Base-by-base conservation (phyloP, 2,888 invertebrate species). In the Maniola hyperantus region DNA sequence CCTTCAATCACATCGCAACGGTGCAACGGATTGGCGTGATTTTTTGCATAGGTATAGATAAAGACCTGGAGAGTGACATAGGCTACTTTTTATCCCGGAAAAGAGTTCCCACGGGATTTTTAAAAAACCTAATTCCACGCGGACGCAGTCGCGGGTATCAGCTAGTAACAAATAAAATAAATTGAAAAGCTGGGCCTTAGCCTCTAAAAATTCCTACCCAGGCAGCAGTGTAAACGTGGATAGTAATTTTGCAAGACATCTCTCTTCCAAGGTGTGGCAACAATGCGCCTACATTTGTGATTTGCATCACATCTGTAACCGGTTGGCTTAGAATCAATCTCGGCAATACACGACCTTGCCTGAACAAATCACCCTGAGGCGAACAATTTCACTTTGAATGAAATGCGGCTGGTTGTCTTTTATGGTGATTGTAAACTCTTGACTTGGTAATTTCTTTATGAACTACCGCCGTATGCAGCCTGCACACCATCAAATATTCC, bases 241-340 rank as follows among this genome's bases (percentile, higher is more conserved):
- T 59, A n/a, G n/a, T n/a, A 46, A 39, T 44, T 51, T 51, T 10
- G 53, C 48, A 51, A 51, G 39, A 42, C 36, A 50, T 51, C 50
- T 53, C 48, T 39, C 65, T 63, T 65, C 57, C 64, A 61, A 66
- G 62, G 53, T 44, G 60, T 60, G 63, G 42, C 67, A 61, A 66
- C 64, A 66, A 60, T 65, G 46, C 58, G 57, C 20, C 36, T 54
- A 54, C 26, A n/a, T n/a, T n/a, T n/a, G n/a, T n/a, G n/a, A 64
- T 65, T 67, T 66, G 61, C 64, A 64, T 69, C 69, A 54, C 58
- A 54, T 66, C 61, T 62, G 50, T 48, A 67, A 70, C 69, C 67
- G 67, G 67, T 67, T 65, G 18, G 39, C 61, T 62, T 51, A 59
- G 59, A 67, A 65, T 65, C 69, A 63, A 67, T 67, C 67, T 67